Conservation (phyloP, 2,797 vertebrate species). For the Melanotaenia pygmaea region DNA sequence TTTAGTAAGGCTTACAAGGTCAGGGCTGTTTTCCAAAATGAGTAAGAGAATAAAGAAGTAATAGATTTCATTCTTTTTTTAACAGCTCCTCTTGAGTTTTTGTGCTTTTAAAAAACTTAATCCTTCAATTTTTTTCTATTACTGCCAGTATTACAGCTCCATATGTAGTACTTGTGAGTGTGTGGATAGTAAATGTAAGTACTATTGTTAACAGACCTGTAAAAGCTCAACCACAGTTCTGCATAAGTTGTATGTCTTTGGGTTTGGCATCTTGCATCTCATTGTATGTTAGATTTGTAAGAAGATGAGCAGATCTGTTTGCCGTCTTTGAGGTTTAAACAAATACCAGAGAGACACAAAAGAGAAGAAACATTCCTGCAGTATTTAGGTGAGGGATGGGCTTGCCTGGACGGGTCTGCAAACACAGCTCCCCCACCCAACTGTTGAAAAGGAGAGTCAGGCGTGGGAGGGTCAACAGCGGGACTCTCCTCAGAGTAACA, state of each 20-base stretch:
- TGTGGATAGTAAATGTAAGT: conserved; percentile 2
- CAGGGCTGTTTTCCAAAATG: background rate
- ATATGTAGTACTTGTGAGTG: background rate
- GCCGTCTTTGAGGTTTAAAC: conserved; percentile 67
- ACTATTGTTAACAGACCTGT: conserved; percentile 36
- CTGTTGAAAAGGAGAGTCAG: conserved; percentile 41
- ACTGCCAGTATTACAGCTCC: background rate
- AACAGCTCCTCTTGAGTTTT: background rate
- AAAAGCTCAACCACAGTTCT: conserved; percentile 33
- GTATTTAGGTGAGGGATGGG: conserved; percentile 70
- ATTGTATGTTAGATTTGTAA: conserved; percentile 67
- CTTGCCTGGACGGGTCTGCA: conserved; percentile 49
- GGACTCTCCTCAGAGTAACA: conserved; percentile 43
- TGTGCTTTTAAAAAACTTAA: background rate
- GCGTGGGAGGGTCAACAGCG: conserved; percentile 29
- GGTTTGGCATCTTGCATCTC: conserved; percentile 37
- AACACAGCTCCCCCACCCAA: conserved; percentile 37
- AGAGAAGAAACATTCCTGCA: conserved; percentile 64
- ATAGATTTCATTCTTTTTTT: no score
- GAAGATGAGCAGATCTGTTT: conserved; percentile 59
- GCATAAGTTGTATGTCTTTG: conserved; percentile 26
- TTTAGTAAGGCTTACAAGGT: background rate
- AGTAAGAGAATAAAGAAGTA: no score
- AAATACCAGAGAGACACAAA: conserved; percentile 67
- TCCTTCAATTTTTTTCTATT: background rate